Evolutionary conservation across 2,888 invertebrate genomes (phyloP), one percentile per base, ranked within the genome.

Genomic region (Thelaira solivaga): DNA sequence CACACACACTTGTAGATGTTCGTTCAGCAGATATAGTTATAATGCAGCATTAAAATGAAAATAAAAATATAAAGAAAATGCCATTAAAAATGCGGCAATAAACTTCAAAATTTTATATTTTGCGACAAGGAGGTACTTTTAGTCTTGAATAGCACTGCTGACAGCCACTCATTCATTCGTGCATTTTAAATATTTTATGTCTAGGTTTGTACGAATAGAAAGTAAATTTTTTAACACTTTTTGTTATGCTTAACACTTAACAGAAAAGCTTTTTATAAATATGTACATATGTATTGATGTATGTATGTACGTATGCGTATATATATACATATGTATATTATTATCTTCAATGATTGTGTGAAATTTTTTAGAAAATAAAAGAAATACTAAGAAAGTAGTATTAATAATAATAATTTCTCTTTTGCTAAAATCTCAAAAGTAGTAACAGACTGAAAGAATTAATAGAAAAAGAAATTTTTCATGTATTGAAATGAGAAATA

Each of bases 181-280:
- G 24, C 11, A 43, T 57, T 47, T 47, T 18, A 4, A 26, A 36
- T 59, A 57, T 31, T 67, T 67, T 62, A 55, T 39, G 39, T n/a
- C 29, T 47, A 39, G 2, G 24, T 49, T 34, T 64, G 24, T 31
- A 49, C 61, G 49, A 77, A 77, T 68, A 77, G 72, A 77, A 77
- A 77, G 77, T 77, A 68, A 49, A 59, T 65, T 59, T 67, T 71
- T 72, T 62, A 72, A 62, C 72, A 72, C 72, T 76, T 67, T 62
- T 77, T 76, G 55, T 61, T 69, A 64, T 69, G 72, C 72, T 68
- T 49, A 57, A 68, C 62, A 31, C 39, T 73, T 57, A 77, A 64
- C 31, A 72, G 62, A 73, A 73, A 68, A 68, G 76, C 67, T 67
- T n/a, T n/a, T 26, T 26, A 26, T 26, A 26, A 73, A 77, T 73